Evolutionary conservation across 1,140 invertebrate genomes (phyloP), one percentile per base, ranked within the genome.

Genomic region (Papilio aristodemus): DNA sequence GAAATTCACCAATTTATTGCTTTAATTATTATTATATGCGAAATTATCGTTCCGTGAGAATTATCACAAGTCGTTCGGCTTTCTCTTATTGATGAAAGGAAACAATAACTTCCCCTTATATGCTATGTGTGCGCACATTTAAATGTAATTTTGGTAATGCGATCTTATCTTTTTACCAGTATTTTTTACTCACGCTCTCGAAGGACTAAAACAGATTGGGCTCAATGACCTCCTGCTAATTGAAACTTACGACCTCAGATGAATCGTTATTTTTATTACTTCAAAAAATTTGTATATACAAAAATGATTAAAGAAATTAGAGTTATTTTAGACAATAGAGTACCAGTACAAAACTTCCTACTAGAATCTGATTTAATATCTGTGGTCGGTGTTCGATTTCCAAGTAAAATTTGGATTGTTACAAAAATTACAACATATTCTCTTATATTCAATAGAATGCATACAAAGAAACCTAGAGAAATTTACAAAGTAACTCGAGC

Each of bases 41-140:
- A 22, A 54, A 54, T 54, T 25, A 46, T 46, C 19, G 46, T 25
- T 17, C 10, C 46, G 46, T 54, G 46, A 54, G 46, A 54, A 54
- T 54, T 54, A 54, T 54, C 22, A 10, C 46, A 54, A 54, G 9
- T 54, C 19, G 19, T 54, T 54, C 46, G 10, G 46, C 46, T 54
- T 54, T 54, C 46, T 54, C 46, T 54, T 54, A 54, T 54, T 54
- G 46, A 54, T 54, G 11, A 54, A 54, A 54, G 22, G 46, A 9
- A 22, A 54, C 46, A 54, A 25, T 54, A 54, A 54, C 46, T 54
- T 54, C 46, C 17, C 46, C 46, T 54, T 54, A 54, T 19, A 54
- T 14, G 19, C 27, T 3, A 32, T 54, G 46, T 19, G 22, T 54
- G 46, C 46, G 46, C 46, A 54, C 46, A 54, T 54, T 54, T 54